Percentiles rank a stretch among this genome's conserved stretches.
These are phyloP conservation scores for Burhinus oedicnemus DNA, from an alignment of 2,113 vertebrate genomes.

Conservation along the genomic window DNA sequence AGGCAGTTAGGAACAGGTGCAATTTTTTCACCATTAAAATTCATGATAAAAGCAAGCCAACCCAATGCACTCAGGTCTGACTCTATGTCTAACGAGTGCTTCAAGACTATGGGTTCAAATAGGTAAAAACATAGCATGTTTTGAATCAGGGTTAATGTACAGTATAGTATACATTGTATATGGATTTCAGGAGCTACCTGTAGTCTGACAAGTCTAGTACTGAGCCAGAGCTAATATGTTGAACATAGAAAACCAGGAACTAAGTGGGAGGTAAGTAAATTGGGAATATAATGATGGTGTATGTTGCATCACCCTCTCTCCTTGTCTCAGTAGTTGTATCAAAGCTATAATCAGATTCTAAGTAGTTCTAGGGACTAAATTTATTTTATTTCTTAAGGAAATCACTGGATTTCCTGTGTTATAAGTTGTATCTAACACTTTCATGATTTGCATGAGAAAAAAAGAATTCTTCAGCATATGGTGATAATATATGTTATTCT, in stretches of 20 bases:
- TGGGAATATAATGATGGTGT: not conserved
- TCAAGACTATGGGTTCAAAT: not conserved
- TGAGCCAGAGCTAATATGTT: not conserved
- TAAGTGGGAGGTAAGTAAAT: not conserved
- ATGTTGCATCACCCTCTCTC: not conserved
- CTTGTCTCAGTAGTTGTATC: not conserved
- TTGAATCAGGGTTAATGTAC: not conserved
- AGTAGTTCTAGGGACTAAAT: not conserved
- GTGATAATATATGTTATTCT: not conserved
- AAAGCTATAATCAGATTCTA: not conserved
- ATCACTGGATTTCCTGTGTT: not conserved
- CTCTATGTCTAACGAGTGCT: not conserved
- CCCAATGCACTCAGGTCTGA: not conserved
- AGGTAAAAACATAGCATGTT: not conserved
- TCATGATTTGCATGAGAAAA: not conserved
- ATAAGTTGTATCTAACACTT: not conserved
- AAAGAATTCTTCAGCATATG: not conserved
- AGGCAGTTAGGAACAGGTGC: not conserved
- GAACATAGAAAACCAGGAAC: not conserved
- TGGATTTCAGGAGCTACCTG: not conserved
- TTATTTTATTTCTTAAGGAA: not conserved
- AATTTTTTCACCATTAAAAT: constrained; percentile 20
- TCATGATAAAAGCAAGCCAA: not conserved
- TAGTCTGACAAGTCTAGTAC: not conserved
- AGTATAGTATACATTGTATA: too few relatives aligned